Base-by-base conservation (phyloP, 2,888 invertebrate genomes). In the Diachrysia chrysitis region DNA sequence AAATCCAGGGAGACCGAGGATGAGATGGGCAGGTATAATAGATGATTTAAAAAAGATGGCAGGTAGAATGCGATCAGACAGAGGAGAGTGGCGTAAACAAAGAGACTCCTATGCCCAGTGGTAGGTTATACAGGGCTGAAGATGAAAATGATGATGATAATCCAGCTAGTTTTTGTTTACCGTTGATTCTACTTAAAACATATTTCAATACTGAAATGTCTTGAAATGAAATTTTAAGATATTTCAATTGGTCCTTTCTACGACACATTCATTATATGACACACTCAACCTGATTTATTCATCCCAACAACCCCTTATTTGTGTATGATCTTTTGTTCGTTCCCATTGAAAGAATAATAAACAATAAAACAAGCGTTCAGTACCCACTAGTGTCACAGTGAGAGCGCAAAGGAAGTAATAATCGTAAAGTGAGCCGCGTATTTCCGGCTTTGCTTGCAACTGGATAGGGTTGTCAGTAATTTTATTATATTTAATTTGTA, bases 381-480 rank as follows among this genome's bases (percentile, higher is more conserved):
- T 71, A 71, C 76, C 81, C 83, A 83, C 82, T 85, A 83, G 85
- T 84, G 85, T 84, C 86, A 84, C 84, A 78, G 58, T 60, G 82
- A 82, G 85, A 82, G 88, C 86, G 85, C 85, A 84, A 82, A 86
- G 91, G 91, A 91, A 90, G 90, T 86, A 90, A 91, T 92, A 91
- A 90, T 90, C 91, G 87, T 92, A 92, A 92, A 91, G 85, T 89
- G 89, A 85, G 83, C 85, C 85, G 86, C 86, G 89, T 87, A 89
- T 87, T 88, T 89, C 90, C 89, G 88, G 80, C 84, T 90, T 85
- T 78, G 78, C 80, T 84, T 85, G 84, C 85, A 83, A 65, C 63
- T 25, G 19, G 17, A 17, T 73, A 79, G 76, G 79, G 84, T 58
- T 79, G 69, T 2, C 66, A 61, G 14, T 58, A 61, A 59, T 17